A percentile compares a stretch with the other conserved stretches of the same genome.
These are phyloP conservation scores for Ceratina japonica DNA, from an alignment of 1,140 invertebrate genomes.

Conservation along the genomic window DNA sequence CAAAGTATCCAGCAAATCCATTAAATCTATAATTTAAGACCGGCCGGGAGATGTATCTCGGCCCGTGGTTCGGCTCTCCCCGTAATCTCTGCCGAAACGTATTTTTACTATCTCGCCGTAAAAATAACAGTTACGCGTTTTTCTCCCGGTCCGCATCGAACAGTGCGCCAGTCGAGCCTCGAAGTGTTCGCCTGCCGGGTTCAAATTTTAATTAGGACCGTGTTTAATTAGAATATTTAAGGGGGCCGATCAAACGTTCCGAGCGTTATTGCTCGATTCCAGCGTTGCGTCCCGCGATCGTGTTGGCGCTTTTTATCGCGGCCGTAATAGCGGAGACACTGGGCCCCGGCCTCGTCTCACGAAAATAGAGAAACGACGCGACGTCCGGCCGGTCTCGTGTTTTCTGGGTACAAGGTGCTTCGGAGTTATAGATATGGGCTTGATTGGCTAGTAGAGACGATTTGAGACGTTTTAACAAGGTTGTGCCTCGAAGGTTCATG, in stretches of 20 bases:
- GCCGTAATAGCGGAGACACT: background rate
- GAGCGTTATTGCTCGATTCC: background rate
- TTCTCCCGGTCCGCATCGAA: conserved; percentile 9
- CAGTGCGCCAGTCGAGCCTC: background rate
- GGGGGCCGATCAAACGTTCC: background rate
- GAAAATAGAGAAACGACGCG: background rate
- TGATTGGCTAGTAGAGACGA: background rate
- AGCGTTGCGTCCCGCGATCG: background rate
- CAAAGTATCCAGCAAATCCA: conserved; percentile 52
- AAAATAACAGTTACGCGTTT: conserved; percentile 19
- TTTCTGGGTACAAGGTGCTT: background rate
- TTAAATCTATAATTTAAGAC: conserved; percentile 56
- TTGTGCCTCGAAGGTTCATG: background rate
- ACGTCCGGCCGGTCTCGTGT: background rate
- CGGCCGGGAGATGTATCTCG: conserved; percentile 45
- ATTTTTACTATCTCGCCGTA: conserved; percentile 41
- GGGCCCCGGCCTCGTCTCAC: background rate
- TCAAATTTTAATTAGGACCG: conserved; percentile 20
- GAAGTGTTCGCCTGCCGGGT: background rate
- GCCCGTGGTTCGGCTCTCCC: background rate
- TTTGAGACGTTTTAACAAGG: conserved; percentile 19
- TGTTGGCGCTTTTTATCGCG: background rate
- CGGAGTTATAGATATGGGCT: background rate
- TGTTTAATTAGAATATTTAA: conserved; percentile 28
- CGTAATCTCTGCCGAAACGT: conserved; percentile 42